A percentile compares a stretch with the other conserved stretches of the same genome.
phyloP scores from a whole-genome alignment of 2,888 invertebrate species.

The Pristionchus arcanus region DNA sequence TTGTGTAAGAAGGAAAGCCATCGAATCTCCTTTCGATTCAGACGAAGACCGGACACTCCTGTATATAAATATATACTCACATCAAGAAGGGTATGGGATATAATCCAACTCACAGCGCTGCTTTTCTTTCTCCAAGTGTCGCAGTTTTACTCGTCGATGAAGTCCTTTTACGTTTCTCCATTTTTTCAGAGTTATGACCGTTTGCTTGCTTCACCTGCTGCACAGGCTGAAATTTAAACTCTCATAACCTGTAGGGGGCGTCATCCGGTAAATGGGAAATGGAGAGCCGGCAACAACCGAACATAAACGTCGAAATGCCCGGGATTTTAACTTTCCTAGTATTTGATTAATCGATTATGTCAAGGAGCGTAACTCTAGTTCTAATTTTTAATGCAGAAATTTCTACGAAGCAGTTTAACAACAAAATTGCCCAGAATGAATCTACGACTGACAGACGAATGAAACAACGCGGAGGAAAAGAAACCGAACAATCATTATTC shows the following conservation, averaged over 20 bases:
- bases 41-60: slow-evolving; percentile 30
- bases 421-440: too few species aligned
- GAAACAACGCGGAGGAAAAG: too few species aligned
- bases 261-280: too few species aligned
- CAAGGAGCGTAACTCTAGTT: too few species aligned
- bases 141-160: slow-evolving; percentile 45
- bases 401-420: too few species aligned
- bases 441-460: too few species aligned
- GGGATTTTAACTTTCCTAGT: background rate
- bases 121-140: slow-evolving; percentile 41
- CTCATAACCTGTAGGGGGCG: background rate
- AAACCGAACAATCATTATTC: too few species aligned
- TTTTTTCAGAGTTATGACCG: background rate
- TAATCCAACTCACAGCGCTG: slow-evolving; percentile 13
- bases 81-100: background rate
- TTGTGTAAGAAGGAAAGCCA: slow-evolving; percentile 63
- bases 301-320: background rate
- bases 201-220: slow-evolving; percentile 33
- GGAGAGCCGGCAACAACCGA: too few species aligned
- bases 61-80: background rate
- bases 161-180: slow-evolving; percentile 31
- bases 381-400: too few species aligned
- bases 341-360: too few species aligned
- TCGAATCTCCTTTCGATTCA: slow-evolving; percentile 59
- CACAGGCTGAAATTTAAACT: background rate